Evolutionary conservation across 2,888 invertebrate species (phyloP).

Genomic region (Drosophila buzzatii): DNA sequence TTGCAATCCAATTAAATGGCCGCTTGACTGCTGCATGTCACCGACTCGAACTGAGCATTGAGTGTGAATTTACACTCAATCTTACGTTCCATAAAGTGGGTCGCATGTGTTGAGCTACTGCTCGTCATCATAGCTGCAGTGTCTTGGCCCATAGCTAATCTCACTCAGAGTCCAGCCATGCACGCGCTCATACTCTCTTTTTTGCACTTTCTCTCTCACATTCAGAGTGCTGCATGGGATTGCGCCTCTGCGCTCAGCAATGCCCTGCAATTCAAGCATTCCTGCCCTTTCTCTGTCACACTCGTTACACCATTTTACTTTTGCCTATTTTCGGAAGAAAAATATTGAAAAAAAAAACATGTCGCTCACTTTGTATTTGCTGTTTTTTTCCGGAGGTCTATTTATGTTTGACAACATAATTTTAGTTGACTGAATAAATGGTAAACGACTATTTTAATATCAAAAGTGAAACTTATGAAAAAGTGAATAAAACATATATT

Average conservation of each 20-base stretch:
- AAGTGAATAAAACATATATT: background rate
- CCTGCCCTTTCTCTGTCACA: background rate
- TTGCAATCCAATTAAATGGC: constrained; percentile 74
- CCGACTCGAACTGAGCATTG: background rate
- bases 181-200: background rate
- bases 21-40: constrained; percentile 23
- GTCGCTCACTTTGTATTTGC: background rate
- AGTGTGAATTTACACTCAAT: constrained; percentile 2
- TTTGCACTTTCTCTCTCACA: background rate
- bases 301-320: constrained; percentile 3
- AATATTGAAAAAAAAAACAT: background rate
- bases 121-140: constrained; percentile 12
- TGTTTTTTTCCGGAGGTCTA: background rate
- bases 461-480: background rate
- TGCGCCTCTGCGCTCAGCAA: background rate
- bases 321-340: constrained; percentile 4
- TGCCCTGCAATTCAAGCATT: constrained; percentile 1
- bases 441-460: background rate
- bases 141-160: background rate
- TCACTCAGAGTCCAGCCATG: background rate
- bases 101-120: background rate
- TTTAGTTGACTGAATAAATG: too few relatives aligned
- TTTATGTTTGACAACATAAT: background rate
- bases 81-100: constrained; percentile 8
- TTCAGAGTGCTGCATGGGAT: background rate